Percentiles rank a stretch among this genome's conserved stretches.
phyloP scores from a whole-genome alignment of 2,888 invertebrate species.

The Phengaris alcon region DNA sequence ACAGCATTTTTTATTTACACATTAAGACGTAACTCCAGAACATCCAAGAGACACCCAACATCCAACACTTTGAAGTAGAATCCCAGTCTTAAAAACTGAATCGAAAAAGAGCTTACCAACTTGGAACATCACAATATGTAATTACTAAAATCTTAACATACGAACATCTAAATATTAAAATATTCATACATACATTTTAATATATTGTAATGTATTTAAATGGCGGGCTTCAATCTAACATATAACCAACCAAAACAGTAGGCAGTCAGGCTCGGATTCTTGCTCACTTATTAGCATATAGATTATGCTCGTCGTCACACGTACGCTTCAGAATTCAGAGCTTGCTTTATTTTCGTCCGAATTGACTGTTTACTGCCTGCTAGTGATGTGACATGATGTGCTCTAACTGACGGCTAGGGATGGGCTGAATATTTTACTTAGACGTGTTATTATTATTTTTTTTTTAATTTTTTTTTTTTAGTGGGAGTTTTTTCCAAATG shows the following conservation, averaged over 20 bases:
- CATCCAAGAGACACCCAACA: no score
- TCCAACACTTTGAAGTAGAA: no score
- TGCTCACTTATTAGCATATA: slow-evolving; percentile 69
- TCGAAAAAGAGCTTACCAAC: neutral
- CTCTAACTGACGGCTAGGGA: neutral
- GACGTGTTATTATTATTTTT: no score
- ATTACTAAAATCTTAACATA: neutral
- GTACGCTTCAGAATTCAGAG: slow-evolving; percentile 42
- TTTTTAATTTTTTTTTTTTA: no score
- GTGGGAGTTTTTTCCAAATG: no score
- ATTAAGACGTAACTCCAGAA: no score
- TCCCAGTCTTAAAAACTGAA: neutral
- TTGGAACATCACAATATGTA: no score
- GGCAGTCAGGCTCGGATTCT: slow-evolving; percentile 43
- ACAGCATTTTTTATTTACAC: no score
- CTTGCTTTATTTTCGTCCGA: slow-evolving; percentile 45
- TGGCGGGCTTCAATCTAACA: slow-evolving; percentile 27
- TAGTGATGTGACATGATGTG: slow-evolving; percentile 23
- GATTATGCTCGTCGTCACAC: slow-evolving; percentile 62
- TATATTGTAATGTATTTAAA: slow-evolving; percentile 24
- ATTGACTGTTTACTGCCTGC: slow-evolving; percentile 26
- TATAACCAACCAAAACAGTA: slow-evolving; percentile 33
- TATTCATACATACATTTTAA: slow-evolving; percentile 14
- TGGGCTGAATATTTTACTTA: slow-evolving; percentile 11
- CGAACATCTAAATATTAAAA: neutral